Evolutionary conservation across 2,888 invertebrate species (phyloP).

Genomic region (Andrena bicolor): DNA sequence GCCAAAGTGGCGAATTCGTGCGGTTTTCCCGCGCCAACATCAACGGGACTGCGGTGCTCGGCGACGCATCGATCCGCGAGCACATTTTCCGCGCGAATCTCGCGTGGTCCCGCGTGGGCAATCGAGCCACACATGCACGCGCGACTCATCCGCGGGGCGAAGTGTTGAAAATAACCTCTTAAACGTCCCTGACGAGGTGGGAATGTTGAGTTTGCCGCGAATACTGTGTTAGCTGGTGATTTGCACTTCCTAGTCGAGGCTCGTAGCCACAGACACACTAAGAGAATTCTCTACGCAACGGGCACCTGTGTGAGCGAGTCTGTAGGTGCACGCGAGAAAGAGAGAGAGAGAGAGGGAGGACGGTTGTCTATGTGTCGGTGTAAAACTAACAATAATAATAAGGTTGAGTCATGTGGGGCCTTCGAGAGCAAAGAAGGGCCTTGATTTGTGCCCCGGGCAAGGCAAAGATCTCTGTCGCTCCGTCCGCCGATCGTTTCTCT

Average conservation of each 20-base stretch:
- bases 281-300: neutral
- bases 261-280: conserved; percentile 55
- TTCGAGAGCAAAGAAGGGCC: conserved; percentile 81
- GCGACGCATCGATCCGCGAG: neutral
- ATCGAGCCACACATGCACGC: conserved; percentile 29
- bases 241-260: conserved; percentile 81
- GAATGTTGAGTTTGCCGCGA: conserved; percentile 81
- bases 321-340: neutral
- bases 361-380: conserved; percentile 49
- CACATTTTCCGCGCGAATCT: conserved; percentile 9
- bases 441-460: conserved; percentile 83
- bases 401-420: conserved; percentile 82
- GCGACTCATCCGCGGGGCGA: conserved; percentile 54
- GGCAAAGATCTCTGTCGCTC: conserved; percentile 78
- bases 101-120: neutral
- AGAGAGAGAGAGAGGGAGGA: neutral
- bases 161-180: conserved; percentile 82
- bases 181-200: conserved; percentile 83
- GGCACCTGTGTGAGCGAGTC: conserved; percentile 9
- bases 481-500: conserved; percentile 42
- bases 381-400: conserved; percentile 80
- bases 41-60: neutral
- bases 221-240: conserved; percentile 79
- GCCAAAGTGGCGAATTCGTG: neutral
- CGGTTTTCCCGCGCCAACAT: conserved; percentile 10